Base-by-base conservation (phyloP, 2,888 invertebrate species). In the Trissoscelio sp. region DNA sequence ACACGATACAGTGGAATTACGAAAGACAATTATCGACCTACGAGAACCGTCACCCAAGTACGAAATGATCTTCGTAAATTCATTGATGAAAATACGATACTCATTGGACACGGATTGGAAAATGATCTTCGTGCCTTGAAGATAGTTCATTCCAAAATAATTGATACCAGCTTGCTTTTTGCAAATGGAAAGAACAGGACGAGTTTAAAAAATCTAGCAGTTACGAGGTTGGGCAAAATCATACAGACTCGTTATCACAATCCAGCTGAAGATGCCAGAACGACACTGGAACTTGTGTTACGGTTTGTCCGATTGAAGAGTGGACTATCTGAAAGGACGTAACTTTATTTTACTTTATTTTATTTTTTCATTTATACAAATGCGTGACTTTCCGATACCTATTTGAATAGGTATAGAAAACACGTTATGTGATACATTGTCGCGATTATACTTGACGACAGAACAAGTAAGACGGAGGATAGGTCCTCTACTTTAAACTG, bases 81-180 rank as follows among this genome's bases (percentile, higher is more conserved):
- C 83, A 94, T 98, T 81, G 94, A 94, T 79, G 94, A 95, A 5
- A 95, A 97, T 79, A 97, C 98, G 3, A 96, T 99, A 72, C 92
- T 99, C 3, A 95, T 99, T 79, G 99, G 99, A 0, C 99, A 99
- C 92, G 97, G 96, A 16, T 92, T 99, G 84, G 98, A 99, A 87
- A 98, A 97, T 90, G 99, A 99, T 92, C 92, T 99, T 69, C 93
- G 96, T 14, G 97, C 96, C 0, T 91, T 99, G 74, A 96, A 96
- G 89, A 92, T 99, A 44, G 93, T 98, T 6, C 99, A 99, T 89
- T 92, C 93, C 1, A 95, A 94, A 0, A 95, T 98, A 6, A 95
- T 99, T 69, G 99, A 99, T 89, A 99, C 99, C 0, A 95, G 97
- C 24, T 93, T 97, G 18, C 92, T 96, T 39, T 99, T 96, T 91